Conservation (phyloP, 2,888 invertebrate species). For the Drosophila siamana region DNA sequence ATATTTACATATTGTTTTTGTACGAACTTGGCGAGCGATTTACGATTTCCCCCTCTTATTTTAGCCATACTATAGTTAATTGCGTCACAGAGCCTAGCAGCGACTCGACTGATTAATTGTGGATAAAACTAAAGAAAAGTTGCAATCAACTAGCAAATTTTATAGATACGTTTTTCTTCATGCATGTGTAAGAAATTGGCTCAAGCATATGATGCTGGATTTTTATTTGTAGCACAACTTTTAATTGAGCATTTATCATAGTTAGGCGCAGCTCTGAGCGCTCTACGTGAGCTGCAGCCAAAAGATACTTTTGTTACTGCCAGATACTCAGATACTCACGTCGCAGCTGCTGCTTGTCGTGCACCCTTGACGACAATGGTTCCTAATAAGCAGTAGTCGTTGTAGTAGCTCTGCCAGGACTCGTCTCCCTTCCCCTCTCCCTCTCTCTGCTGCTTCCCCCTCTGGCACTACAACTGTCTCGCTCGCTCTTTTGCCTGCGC, state of each 20-base stretch:
- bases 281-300: constrained; percentile 14
- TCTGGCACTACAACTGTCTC: background rate
- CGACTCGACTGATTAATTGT: background rate
- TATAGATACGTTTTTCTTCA: no score
- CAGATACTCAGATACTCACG: background rate
- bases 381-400: constrained; percentile 43
- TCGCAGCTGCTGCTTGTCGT: constrained; percentile 14
- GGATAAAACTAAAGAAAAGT: no score
- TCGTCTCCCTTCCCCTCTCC: background rate
- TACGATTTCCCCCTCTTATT: background rate
- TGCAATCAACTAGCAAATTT: no score
- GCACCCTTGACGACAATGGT: constrained; percentile 31
- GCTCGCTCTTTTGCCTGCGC: constrained; percentile 1
- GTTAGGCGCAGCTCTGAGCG: background rate
- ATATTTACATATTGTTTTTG: constrained; percentile 3
- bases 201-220: rapidly evolving
- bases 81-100: no score
- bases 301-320: constrained; percentile 13
- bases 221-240: background rate
- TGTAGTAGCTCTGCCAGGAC: constrained; percentile 8
- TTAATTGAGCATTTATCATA: background rate
- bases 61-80: no score
- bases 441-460: background rate
- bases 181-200: background rate
- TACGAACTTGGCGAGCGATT: background rate